Percentiles rank a stretch among this genome's conserved stretches.
phyloP scores from a whole-genome alignment of 2,888 invertebrate species.

The Embidobia sp. region DNA sequence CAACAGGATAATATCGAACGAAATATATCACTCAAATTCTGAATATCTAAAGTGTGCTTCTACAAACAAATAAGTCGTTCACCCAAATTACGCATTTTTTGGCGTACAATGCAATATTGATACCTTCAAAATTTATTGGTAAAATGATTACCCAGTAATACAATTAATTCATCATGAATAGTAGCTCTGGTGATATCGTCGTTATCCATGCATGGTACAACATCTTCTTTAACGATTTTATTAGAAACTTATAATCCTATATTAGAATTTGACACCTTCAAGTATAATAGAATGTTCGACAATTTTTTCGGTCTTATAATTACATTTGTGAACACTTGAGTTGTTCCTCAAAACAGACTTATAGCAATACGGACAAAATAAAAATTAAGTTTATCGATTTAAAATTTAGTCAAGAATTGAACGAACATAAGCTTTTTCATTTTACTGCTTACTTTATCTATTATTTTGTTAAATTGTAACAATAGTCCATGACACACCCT shows the following conservation, averaged over 20 bases:
- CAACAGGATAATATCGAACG: not conserved
- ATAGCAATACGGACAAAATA: slow-evolving; percentile 1
- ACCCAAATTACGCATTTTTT: not conserved
- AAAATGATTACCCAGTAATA: not conserved
- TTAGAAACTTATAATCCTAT: slow-evolving; percentile 1
- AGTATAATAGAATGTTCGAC: not conserved
- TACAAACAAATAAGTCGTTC: not conserved
- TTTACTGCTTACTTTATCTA: too few species aligned
- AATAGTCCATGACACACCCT: too few species aligned
- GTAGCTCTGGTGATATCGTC: not conserved
- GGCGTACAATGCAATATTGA: not conserved
- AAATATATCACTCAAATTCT: not conserved
- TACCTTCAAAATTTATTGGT: not conserved
- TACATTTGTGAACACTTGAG: slow-evolving; percentile 1
- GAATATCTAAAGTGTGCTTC: not conserved
- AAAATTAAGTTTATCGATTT: slow-evolving; percentile 2
- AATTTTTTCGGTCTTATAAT: not conserved
- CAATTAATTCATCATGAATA: slow-evolving; percentile 2
- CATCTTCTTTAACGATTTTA: not conserved
- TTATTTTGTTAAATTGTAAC: too few species aligned
- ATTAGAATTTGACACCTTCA: slow-evolving; percentile 5
- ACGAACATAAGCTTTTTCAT: too few species aligned
- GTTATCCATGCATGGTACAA: not conserved
- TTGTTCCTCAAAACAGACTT: not conserved
- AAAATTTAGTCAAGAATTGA: too few species aligned